Conservation (phyloP, 2,888 invertebrate species). For the Arrhopalites spinosus region DNA sequence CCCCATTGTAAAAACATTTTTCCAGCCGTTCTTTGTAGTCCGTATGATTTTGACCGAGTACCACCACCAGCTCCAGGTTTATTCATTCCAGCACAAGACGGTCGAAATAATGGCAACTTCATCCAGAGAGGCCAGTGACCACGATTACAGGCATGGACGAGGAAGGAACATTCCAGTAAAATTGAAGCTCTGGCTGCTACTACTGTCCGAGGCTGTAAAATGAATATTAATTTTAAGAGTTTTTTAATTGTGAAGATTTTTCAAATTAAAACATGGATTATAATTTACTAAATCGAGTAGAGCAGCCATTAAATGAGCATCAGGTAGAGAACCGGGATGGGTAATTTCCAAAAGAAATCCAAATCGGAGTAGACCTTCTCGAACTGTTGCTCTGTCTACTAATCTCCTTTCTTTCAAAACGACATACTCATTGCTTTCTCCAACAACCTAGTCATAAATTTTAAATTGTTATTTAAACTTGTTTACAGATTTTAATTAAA, state of each 20-base stretch:
- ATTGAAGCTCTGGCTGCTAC: slow-evolving; percentile 90
- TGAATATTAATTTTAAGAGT: slow-evolving; percentile 7
- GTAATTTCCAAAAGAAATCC: slow-evolving; percentile 93
- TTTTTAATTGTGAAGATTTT: neutral
- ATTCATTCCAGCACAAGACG: slow-evolving; percentile 66
- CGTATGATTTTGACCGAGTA: slow-evolving; percentile 61
- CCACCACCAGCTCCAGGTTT: slow-evolving; percentile 50
- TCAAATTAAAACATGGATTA: neutral
- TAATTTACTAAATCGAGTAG: slow-evolving; percentile 87
- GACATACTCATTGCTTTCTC: slow-evolving; percentile 70
- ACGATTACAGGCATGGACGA: slow-evolving; percentile 96
- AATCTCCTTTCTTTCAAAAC: slow-evolving; percentile 84
- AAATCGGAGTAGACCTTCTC: slow-evolving; percentile 87
- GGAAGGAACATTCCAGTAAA: slow-evolving; percentile 91
- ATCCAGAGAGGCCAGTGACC: slow-evolving; percentile 99
- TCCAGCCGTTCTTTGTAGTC: slow-evolving; percentile 87
- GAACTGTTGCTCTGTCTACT: slow-evolving; percentile 76
- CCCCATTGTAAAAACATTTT: slow-evolving; percentile 98
- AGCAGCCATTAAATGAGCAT: slow-evolving; percentile 92
- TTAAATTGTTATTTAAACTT: neutral
- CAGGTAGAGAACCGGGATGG: slow-evolving; percentile 94
- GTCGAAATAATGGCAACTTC: slow-evolving; percentile 79
- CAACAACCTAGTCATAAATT: slow-evolving; percentile 44
- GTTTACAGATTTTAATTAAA: neutral
- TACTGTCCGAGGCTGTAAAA: slow-evolving; percentile 83